Conservation (phyloP, 2,113 vertebrate genomes). For the Colaptes auratus region DNA sequence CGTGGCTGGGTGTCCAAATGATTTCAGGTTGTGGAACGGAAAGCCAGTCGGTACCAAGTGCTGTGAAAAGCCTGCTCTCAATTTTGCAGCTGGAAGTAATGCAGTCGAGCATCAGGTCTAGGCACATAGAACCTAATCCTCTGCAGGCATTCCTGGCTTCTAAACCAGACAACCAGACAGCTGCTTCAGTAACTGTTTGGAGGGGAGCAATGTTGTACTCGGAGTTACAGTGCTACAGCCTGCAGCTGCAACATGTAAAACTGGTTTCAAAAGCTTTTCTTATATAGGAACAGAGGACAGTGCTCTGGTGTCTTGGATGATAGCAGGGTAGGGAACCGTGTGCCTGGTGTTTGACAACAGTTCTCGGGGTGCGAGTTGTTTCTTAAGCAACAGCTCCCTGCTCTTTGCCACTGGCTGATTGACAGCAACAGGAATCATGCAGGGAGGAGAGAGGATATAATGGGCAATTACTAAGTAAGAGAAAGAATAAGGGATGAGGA, state of each 20-base stretch:
- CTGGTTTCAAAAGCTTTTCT: neutral
- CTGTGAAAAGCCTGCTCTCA: neutral
- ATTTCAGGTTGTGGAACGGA: neutral
- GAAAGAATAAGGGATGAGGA: constrained; percentile 8
- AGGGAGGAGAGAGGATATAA: neutral
- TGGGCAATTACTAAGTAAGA: neutral
- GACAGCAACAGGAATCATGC: neutral
- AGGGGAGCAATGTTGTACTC: neutral
- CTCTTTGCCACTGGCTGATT: constrained; percentile 9
- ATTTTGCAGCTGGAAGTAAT: neutral
- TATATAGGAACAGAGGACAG: rapidly evolving
- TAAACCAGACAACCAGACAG: neutral
- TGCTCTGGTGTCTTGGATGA: neutral
- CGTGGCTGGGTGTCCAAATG: neutral
- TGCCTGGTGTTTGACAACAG: neutral
- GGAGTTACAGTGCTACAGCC: neutral
- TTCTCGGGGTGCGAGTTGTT: neutral
- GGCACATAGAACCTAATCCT: neutral
- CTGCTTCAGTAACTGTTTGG: neutral
- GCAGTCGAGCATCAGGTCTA: neutral
- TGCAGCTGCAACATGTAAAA: neutral
- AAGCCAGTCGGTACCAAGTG: rapidly evolving
- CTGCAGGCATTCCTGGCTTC: neutral
- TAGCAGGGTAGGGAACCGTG: neutral
- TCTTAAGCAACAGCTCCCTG: constrained; percentile 13